Evolutionary conservation across 1,140 invertebrate species (phyloP).

Genomic region (Formica selysi): DNA sequence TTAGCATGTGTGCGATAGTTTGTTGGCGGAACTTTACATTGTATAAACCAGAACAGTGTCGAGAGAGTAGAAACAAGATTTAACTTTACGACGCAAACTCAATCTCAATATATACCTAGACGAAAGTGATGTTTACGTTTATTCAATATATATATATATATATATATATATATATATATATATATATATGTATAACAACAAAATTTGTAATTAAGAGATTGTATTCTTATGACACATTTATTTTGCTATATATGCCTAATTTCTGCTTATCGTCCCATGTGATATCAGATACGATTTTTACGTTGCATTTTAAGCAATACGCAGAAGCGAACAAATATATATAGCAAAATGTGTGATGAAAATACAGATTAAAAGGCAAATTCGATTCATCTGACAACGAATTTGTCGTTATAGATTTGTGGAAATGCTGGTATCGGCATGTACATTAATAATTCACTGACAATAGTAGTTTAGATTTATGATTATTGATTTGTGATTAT

Average conservation of each 20-base stretch:
- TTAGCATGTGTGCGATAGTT: neutral
- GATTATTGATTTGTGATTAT: neutral
- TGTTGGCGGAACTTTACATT: neutral
- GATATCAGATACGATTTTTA: neutral
- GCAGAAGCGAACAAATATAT: neutral
- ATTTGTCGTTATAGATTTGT: constrained; percentile 17
- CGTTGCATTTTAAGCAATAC: neutral
- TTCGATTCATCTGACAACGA: neutral
- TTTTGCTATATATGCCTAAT: neutral
- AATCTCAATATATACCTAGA: neutral
- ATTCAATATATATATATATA: neutral
- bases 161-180: too few relatives aligned
- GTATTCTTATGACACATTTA: constrained; percentile 1
- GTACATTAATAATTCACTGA: constrained; percentile 43
- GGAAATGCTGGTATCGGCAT: constrained; percentile 30
- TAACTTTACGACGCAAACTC: neutral
- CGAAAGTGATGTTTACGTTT: neutral
- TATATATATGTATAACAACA: neutral
- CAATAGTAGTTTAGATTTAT: constrained; percentile 26
- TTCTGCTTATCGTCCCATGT: neutral
- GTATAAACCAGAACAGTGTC: neutral
- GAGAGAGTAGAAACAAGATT: neutral
- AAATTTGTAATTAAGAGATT: neutral
- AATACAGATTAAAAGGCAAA: neutral
- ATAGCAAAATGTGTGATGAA: neutral